Evolutionary conservation across 2,113 vertebrate species (phyloP), one percentile per base, ranked within the genome.

Genomic region (Chaenogobius annularis): DNA sequence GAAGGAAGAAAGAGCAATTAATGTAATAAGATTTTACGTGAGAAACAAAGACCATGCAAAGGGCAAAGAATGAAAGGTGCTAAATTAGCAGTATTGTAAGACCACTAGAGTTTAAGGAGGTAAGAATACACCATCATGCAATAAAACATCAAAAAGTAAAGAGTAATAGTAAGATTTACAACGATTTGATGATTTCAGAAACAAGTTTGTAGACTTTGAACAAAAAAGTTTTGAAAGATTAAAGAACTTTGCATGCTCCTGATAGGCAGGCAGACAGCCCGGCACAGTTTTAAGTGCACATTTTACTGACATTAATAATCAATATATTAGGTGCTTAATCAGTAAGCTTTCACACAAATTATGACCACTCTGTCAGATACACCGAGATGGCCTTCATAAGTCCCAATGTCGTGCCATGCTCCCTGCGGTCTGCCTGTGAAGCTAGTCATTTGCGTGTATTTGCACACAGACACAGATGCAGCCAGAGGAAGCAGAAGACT

Each of bases 401-500:
- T 73, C 73, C 79, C 70, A 13, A 10, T 70, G 62, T 80, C 43
- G 13, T 58, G 65, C 75, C 61, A 58, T 12, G 74, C 78, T 48
- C 82, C 80, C 77, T 73, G 77, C 80, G 82, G 85, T 85, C 87
- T 90, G 90, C 79, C 87, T 83, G 87, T 74, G 83, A 84, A 80
- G 73, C 70, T 80, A 47, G 69, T 77, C 73, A 66, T 72, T 84
- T 78, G 83, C 64, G 73, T 84, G 80, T 76, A 71, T 66, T 83
- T 68, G 77, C 89, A 84, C 88, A 86, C 80, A 19, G 83, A 87
- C 80, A 80, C 79, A 84, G 82, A 54, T 66, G 78, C 85, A 86
- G 85, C 82, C 85, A 84, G 88, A 88, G 86, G 87, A 83, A 91
- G 89, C 90, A 90, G 88, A 87, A 89, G 87, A 89, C 89, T 85